phyloP scores from a whole-genome alignment of 1,140 invertebrate genomes.

The Neodiprion virginianus region DNA sequence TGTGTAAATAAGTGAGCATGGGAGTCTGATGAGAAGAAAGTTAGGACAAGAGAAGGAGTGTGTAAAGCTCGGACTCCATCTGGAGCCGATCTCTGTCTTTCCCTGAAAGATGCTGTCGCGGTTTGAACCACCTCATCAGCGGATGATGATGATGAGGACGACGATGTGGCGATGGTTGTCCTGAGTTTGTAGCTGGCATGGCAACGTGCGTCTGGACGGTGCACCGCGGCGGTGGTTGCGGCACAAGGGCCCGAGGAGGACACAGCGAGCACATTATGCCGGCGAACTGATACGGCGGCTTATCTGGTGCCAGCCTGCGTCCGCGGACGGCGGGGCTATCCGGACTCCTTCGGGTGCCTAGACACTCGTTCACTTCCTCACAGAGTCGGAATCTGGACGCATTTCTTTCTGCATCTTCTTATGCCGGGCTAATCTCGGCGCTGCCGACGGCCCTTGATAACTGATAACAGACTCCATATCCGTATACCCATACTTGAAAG shows the following conservation, averaged over 20 bases:
- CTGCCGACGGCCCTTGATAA: neutral
- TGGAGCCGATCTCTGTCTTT: no score
- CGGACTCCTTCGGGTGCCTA: neutral
- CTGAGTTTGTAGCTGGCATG: no score
- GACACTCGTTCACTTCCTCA: neutral
- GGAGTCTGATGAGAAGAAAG: no score
- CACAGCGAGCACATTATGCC: slow-evolving; percentile 44
- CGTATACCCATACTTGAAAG: no score
- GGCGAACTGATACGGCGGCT: slow-evolving; percentile 36
- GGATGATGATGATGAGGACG: no score
- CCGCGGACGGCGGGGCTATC: neutral
- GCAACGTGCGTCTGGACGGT: slow-evolving; percentile 10
- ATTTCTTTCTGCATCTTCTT: neutral
- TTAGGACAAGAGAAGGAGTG: no score
- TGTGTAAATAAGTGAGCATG: no score
- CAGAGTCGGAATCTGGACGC: neutral
- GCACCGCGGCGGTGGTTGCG: slow-evolving; percentile 13
- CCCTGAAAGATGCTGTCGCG: no score
- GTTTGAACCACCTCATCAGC: no score
- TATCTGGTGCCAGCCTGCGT: slow-evolving; percentile 30
- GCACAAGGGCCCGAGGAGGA: slow-evolving; percentile 25
- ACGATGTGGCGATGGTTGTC: no score
- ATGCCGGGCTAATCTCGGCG: neutral
- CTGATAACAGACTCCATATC: neutral
- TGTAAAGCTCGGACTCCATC: no score